These are phyloP conservation scores for Scaptomyza flava DNA, from an alignment of 2,888 invertebrate species.

Conservation along the genomic window DNA sequence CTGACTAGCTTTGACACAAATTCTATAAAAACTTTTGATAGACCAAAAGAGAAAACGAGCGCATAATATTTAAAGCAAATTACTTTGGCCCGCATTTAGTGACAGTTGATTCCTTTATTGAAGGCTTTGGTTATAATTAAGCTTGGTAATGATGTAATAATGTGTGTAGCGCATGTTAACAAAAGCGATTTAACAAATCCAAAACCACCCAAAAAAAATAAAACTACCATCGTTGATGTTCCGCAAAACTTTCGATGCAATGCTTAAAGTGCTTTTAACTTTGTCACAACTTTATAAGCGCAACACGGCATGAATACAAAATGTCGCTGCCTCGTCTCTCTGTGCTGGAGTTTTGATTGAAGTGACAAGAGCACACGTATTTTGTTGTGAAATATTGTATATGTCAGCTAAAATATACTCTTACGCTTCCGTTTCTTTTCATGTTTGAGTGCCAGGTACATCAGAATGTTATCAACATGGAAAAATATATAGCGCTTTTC, in stretches of 20 bases:
- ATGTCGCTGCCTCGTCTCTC: neutral
- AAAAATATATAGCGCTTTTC: constrained; percentile 11
- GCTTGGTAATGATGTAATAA: constrained; percentile 1
- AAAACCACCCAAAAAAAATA: neutral
- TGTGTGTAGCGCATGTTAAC: constrained; percentile 12
- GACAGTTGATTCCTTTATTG: constrained; percentile 9
- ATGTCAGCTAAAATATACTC: constrained; percentile 36
- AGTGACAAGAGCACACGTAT: constrained; percentile 15
- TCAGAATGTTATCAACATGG: constrained; percentile 29
- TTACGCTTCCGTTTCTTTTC: constrained; percentile 26
- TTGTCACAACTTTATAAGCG: constrained; percentile 24
- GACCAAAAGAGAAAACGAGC: neutral
- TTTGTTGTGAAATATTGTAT: constrained; percentile 17
- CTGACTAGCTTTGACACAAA: constrained; percentile 43
- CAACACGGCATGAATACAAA: constrained; percentile 39
- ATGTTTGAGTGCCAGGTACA: constrained; percentile 20
- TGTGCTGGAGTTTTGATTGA: constrained; percentile 1
- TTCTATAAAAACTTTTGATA: constrained; percentile 19
- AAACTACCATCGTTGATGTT: constrained; percentile 28
- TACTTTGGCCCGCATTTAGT: constrained; percentile 42
- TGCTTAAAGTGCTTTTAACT: constrained; percentile 22
- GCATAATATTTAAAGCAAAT: constrained; percentile 24
- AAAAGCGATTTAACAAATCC: constrained; percentile 15
- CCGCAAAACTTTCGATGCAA: constrained; percentile 41
- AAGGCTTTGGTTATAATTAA: constrained; percentile 23